Base-by-base conservation (phyloP, 2,888 invertebrate genomes). In the Drosophila helvetica region DNA sequence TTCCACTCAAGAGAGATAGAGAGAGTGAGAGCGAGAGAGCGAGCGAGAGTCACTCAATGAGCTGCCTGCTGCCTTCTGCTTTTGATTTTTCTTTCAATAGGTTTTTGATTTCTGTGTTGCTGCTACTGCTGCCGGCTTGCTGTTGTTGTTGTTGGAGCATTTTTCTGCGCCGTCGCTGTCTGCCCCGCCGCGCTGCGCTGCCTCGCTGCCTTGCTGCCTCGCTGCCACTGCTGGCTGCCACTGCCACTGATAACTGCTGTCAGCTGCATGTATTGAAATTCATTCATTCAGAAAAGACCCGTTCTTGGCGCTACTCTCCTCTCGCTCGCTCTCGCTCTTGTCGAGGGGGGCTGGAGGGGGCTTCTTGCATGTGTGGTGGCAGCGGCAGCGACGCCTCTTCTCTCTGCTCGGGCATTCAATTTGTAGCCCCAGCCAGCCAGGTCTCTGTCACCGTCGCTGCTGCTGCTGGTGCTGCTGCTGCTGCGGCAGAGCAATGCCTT, bases 251-350 rank as follows among this genome's bases (percentile, higher is more conserved):
- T 84, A 84, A 79, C 81, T 79, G 78, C 82, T 78, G 88, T 88
- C 86, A 89, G 89, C 84, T 86, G 87, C 86, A 88, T 87, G 84
- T 88, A 87, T 87, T 87, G 87, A 87, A 87, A 87, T 89, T 89
- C 88, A 87, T 87, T 88, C 88, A 88, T 89, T 89, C 86, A 83
- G 77, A 78, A 75, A 68, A 63, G 59, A 69, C 70, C 63, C 54
- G 60, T 70, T 56, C 54, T 67, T 71, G 63, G 58, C 58, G 56
- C 53, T 50, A 51, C 63, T 57, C 53, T 59, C 65, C 65, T 71
- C 75, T 54, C 74, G 58, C 77, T 70, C 56, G 47, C 65, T 25
- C 52, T n/a, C n/a, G n/a, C n/a, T n/a, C n/a, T n/a, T n/a, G n/a
- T n/a, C n/a, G n/a, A n/a, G n/a, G n/a, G n/a, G n/a, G n/a, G n/a